Conservation (phyloP, 2,113 vertebrate genomes). For the Sphyrna mokarran region DNA sequence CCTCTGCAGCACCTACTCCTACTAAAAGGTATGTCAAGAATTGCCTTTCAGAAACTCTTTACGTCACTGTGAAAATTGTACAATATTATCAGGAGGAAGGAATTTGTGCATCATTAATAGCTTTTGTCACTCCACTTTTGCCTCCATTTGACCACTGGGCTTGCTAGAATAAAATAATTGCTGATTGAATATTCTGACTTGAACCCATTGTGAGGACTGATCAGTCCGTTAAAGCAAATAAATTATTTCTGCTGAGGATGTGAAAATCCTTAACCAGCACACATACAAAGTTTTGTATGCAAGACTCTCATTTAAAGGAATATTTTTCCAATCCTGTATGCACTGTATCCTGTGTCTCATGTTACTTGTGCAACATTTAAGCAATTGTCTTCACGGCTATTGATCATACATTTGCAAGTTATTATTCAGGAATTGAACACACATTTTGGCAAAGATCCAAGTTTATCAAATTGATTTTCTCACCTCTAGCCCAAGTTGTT, state of each 20-base stretch:
- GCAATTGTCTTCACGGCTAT: background rate
- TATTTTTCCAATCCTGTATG: background rate
- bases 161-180: background rate
- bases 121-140: background rate
- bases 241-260: background rate
- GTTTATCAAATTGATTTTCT: background rate
- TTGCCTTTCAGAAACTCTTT: background rate
- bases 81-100: background rate
- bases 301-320: background rate
- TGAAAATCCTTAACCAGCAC: background rate
- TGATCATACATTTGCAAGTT: background rate
- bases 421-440: background rate
- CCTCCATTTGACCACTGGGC: background rate
- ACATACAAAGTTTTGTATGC: background rate
- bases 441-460: background rate
- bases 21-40: slow-evolving; percentile 74
- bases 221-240: background rate
- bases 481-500: background rate
- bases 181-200: background rate
- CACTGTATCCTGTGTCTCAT: no score
- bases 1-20: slow-evolving; percentile 78
- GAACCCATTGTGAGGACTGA: background rate
- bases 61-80: background rate
- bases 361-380: background rate
- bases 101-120: background rate